phyloP scores from a whole-genome alignment of 2,113 vertebrate genomes.

The Paramormyrops kingsleyae region DNA sequence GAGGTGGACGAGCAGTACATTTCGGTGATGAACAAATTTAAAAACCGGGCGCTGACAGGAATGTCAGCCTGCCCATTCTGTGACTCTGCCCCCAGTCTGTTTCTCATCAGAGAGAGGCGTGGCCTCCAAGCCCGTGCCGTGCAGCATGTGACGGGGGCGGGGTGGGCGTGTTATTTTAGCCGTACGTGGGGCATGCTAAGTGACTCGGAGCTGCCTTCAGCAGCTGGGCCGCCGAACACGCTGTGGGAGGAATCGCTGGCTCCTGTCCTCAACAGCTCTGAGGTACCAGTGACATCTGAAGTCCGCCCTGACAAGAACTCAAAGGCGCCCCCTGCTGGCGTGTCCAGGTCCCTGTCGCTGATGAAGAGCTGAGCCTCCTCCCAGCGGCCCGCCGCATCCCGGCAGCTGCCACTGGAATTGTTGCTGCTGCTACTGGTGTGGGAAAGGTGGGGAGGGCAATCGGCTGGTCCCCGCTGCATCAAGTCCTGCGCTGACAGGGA shows the following conservation, averaged over 20 bases:
- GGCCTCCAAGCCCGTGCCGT: not conserved
- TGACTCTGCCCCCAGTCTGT: slow-evolving; percentile 15
- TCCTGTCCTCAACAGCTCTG: slow-evolving; percentile 81
- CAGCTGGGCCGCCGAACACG: slow-evolving; percentile 40
- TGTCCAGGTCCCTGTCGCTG: slow-evolving; percentile 77
- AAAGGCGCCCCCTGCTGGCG: slow-evolving; percentile 62
- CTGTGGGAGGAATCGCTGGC: slow-evolving; percentile 68
- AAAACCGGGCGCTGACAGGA: slow-evolving; percentile 28
- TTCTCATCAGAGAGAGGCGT: not conserved
- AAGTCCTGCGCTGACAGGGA: slow-evolving; percentile 92
- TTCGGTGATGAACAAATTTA: slow-evolving; percentile 51
- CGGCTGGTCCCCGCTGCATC: slow-evolving; percentile 68
- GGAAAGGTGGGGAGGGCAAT: slow-evolving; percentile 64
- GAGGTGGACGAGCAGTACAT: slow-evolving; percentile 65
- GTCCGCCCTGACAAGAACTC: slow-evolving; percentile 64
- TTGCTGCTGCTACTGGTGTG: slow-evolving; percentile 60
- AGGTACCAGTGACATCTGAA: slow-evolving; percentile 62
- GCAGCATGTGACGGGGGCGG: not conserved
- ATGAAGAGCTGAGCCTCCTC: slow-evolving; percentile 88
- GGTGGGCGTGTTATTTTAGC: slow-evolving; percentile 70
- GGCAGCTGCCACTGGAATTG: slow-evolving; percentile 71
- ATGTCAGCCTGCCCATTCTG: not conserved
- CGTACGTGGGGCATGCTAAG: slow-evolving; percentile 80
- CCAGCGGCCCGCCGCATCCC: slow-evolving; percentile 72
- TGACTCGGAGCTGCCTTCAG: slow-evolving; percentile 69